Percentiles rank a stretch among this genome's conserved stretches.
phyloP scores from a whole-genome alignment of 2,113 vertebrate genomes.

The Colistium nudipinnis region DNA sequence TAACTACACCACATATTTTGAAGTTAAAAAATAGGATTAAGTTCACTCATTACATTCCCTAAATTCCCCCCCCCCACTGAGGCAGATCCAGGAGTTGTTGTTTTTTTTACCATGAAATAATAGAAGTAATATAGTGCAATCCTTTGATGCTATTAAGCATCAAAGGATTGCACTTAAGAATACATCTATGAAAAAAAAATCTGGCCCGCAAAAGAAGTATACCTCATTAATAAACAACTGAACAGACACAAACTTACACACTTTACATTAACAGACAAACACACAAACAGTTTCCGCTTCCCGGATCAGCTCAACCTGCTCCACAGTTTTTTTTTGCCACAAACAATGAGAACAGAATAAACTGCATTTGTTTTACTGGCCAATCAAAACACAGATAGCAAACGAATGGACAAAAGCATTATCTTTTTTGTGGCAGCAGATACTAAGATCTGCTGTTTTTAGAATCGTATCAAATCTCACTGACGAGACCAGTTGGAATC shows the following conservation, averaged over 20 bases:
- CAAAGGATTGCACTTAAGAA: too few relatives aligned
- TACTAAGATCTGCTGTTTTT: constrained; percentile 60
- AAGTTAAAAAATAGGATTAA: too few relatives aligned
- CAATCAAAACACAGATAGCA: constrained; percentile 74
- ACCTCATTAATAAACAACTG: constrained; percentile 40
- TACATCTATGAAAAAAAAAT: too few relatives aligned
- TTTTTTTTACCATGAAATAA: too few relatives aligned
- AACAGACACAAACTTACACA: constrained; percentile 25
- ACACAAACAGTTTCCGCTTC: constrained; percentile 16
- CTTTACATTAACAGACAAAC: not conserved
- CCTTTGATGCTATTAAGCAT: too few relatives aligned
- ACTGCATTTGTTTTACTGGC: constrained; percentile 71
- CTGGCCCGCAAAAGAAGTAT: constrained; percentile 13
- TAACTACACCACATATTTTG: too few relatives aligned
- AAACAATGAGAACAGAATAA: constrained; percentile 63
- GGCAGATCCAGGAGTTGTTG: too few relatives aligned
- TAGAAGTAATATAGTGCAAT: too few relatives aligned
- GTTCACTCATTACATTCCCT: too few relatives aligned
- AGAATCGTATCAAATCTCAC: constrained; percentile 60
- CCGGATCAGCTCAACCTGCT: constrained; percentile 31
- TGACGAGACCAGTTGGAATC: constrained; percentile 54
- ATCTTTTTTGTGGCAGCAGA: constrained; percentile 52
- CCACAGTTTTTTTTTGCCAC: constrained; percentile 51
- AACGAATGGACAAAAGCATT: constrained; percentile 49
- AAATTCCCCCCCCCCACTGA: too few relatives aligned